phyloP scores from a whole-genome alignment of 2,797 vertebrate genomes.

The Acipenser oxyrinchus region DNA sequence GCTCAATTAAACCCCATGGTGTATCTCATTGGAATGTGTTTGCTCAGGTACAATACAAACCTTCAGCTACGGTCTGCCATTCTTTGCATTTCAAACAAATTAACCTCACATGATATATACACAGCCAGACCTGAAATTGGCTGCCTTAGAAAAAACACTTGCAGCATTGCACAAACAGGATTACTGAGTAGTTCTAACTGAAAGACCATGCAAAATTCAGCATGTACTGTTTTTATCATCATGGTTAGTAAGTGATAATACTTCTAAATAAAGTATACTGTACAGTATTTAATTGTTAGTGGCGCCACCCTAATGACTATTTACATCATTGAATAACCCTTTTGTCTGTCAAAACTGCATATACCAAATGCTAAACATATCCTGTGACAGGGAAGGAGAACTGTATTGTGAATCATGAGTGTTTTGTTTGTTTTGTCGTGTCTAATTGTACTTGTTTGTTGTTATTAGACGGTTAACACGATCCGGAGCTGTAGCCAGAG shows the following conservation, averaged over 20 bases:
- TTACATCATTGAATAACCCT: no score
- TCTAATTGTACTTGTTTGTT: no score
- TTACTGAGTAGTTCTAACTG: neutral
- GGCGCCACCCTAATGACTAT: no score
- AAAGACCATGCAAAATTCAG: neutral
- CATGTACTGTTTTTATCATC: neutral
- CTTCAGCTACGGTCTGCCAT: conserved; percentile 15
- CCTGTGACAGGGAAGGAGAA: no score
- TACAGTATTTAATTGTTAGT: neutral
- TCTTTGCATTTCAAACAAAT: conserved; percentile 48
- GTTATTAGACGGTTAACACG: no score
- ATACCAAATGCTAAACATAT: no score
- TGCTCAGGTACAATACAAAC: neutral
- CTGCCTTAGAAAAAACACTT: neutral
- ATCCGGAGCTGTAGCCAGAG: no score
- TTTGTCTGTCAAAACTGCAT: no score
- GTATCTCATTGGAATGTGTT: conserved; percentile 11
- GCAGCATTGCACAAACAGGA: no score
- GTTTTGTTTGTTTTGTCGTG: no score
- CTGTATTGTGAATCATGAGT: no score
- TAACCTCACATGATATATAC: conserved; percentile 13
- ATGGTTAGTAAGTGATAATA: conserved; percentile 6
- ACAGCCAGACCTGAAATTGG: conserved; percentile 1
- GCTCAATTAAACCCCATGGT: no score
- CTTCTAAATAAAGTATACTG: conserved; percentile 9